These are phyloP conservation scores for Cheilosia soror DNA, from an alignment of 2,888 invertebrate genomes.

Conservation along the genomic window DNA sequence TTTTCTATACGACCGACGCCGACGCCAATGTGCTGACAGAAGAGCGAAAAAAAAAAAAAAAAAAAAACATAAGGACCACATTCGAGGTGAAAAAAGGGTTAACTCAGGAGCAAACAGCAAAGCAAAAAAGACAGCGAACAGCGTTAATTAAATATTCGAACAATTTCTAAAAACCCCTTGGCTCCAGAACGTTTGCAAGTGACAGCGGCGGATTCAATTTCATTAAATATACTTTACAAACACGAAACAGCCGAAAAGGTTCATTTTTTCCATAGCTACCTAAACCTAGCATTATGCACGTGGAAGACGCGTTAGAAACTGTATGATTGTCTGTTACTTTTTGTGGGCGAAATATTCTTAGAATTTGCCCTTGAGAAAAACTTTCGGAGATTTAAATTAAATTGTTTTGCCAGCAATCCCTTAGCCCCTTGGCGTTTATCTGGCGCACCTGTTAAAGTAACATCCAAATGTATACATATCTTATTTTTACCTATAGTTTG, in stretches of 20 bases:
- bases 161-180: constrained; percentile 15
- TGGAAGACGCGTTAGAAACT: neutral
- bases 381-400: constrained; percentile 10
- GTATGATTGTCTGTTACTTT: constrained; percentile 23
- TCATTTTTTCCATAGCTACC: neutral
- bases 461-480: too few species aligned
- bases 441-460: too few species aligned
- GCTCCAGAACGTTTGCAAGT: constrained; percentile 32
- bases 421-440: neutral
- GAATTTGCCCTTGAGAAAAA: neutral
- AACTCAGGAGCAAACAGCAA: neutral
- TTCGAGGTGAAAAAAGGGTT: neutral
- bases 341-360: constrained; percentile 5
- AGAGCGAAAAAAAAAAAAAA: neutral
- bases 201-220: constrained; percentile 56
- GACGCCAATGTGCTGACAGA: neutral
- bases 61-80: constrained; percentile 2
- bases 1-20: neutral
- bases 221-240: constrained; percentile 27
- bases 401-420: neutral
- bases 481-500: too few species aligned
- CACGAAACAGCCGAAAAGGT: constrained; percentile 10
- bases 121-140: constrained; percentile 8
- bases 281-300: neutral
- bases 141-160: constrained; percentile 47